Conservation (phyloP, 2,797 vertebrate genomes). For the Cyclopterus lumpus region DNA sequence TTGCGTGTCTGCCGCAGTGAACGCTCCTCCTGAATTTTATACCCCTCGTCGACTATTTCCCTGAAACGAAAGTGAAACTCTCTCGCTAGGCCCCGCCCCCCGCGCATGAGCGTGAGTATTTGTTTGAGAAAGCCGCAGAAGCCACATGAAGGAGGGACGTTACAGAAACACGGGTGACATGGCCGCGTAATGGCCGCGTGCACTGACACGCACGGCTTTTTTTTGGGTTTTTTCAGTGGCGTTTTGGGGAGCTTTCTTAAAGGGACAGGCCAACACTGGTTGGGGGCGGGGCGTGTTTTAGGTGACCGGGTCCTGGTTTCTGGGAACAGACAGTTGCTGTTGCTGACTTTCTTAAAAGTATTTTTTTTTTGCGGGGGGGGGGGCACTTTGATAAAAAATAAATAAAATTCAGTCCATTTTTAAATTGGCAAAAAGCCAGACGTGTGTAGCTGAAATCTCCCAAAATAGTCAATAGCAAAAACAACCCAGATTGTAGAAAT, state of each 20-base stretch:
- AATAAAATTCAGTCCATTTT: too few species aligned
- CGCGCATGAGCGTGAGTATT: constrained; percentile 4
- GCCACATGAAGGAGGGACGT: constrained; percentile 48
- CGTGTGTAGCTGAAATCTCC: too few species aligned
- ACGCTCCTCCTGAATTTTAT: not conserved
- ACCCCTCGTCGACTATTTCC: not conserved
- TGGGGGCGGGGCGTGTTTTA: too few species aligned
- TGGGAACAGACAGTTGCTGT: too few species aligned
- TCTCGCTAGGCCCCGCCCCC: accelerated
- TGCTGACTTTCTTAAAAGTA: not conserved
- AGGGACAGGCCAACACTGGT: not conserved
- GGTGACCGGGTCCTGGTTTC: too few species aligned
- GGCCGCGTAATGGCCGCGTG: constrained; percentile 18
- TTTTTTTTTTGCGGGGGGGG: too few species aligned
- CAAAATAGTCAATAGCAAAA: too few species aligned
- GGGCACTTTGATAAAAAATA: too few species aligned
- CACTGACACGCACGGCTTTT: accelerated
- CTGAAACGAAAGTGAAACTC: constrained; percentile 66
- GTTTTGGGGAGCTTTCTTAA: not conserved
- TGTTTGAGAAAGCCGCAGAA: constrained; percentile 21
- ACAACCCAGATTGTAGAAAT: too few species aligned
- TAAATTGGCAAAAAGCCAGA: too few species aligned
- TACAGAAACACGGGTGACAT: constrained; percentile 52
- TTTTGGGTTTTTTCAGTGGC: too few species aligned
- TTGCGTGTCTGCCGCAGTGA: not conserved